Percentiles rank a stretch among this genome's conserved stretches.
Conservation (phyloP, 92 coral and sea anemone species). For the Epizoanthus stellaris region DNA sequence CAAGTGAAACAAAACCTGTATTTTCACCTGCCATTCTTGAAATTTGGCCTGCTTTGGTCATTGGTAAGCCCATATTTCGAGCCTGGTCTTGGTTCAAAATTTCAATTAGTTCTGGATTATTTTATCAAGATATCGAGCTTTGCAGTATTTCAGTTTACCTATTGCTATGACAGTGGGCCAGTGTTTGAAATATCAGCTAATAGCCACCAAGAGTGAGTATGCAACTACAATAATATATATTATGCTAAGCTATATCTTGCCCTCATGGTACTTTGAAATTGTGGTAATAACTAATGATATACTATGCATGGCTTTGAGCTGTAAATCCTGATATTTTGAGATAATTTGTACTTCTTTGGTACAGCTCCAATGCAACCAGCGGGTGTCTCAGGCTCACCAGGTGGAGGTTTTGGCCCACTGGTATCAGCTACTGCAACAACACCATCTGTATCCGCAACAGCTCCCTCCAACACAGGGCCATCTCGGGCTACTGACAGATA, state of each 20-base stretch:
- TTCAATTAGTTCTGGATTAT: too few relatives aligned
- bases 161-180: too few relatives aligned
- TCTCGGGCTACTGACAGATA: constrained; percentile 73
- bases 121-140: too few relatives aligned
- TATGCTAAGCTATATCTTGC: not conserved
- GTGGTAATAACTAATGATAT: not conserved
- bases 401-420: constrained; percentile 93
- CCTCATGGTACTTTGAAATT: too few relatives aligned
- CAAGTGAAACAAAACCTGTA: too few relatives aligned
- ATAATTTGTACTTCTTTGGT: not conserved
- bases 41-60: too few relatives aligned
- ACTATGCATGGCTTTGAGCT: not conserved
- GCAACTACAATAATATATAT: not conserved
- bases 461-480: constrained; percentile 43
- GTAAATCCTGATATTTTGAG: not conserved
- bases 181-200: too few relatives aligned
- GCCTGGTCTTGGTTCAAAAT: too few relatives aligned
- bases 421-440: constrained; percentile 79
- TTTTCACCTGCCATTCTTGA: too few relatives aligned
- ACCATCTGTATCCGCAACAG: constrained; percentile 51
- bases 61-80: too few relatives aligned
- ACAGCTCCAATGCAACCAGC: constrained; percentile 69
- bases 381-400: constrained; percentile 55
- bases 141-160: too few relatives aligned
- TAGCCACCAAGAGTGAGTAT: not conserved